Conservation (phyloP, 2,888 invertebrate species). For the Gymnosoma rotundatum region DNA sequence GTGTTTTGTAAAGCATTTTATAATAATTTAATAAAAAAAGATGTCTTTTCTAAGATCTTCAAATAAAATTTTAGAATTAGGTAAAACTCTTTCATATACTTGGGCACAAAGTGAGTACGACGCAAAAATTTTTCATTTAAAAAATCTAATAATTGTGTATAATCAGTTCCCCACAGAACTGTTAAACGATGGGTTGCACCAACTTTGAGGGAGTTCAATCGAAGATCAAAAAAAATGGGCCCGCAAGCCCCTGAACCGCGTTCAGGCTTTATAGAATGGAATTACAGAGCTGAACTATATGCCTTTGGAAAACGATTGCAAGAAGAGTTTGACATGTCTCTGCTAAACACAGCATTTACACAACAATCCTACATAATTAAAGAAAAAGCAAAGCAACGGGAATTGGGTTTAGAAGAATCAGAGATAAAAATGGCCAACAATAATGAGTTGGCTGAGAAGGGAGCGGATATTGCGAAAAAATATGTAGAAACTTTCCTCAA, state of each 20-base stretch:
- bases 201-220: conserved; percentile 85
- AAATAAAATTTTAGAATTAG: conserved; percentile 34
- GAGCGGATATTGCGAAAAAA: conserved; percentile 86
- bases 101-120: conserved; percentile 43
- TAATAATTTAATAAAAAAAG: neutral
- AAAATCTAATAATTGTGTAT: neutral
- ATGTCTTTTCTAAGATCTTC: conserved; percentile 54
- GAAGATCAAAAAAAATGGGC: conserved; percentile 84
- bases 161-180: conserved; percentile 44
- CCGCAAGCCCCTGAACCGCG: conserved; percentile 84
- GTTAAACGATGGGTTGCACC: conserved; percentile 87
- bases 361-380: conserved; percentile 89
- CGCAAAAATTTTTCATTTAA: neutral
- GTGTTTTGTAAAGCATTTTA: neutral
- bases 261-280: conserved; percentile 91
- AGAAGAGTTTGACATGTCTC: conserved; percentile 89
- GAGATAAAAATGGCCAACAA: conserved; percentile 87
- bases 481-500: conserved; percentile 88
- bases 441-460: conserved; percentile 86
- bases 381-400: conserved; percentile 87
- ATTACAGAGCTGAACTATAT: conserved; percentile 92
- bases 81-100: conserved; percentile 8
- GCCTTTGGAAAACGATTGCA: conserved; percentile 93
- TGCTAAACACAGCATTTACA: conserved; percentile 90
- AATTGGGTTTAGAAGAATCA: conserved; percentile 86